A percentile compares a stretch with the other conserved stretches of the same genome.
Conservation (phyloP, 2,797 vertebrate genomes). For the Synanceia verrucosa region DNA sequence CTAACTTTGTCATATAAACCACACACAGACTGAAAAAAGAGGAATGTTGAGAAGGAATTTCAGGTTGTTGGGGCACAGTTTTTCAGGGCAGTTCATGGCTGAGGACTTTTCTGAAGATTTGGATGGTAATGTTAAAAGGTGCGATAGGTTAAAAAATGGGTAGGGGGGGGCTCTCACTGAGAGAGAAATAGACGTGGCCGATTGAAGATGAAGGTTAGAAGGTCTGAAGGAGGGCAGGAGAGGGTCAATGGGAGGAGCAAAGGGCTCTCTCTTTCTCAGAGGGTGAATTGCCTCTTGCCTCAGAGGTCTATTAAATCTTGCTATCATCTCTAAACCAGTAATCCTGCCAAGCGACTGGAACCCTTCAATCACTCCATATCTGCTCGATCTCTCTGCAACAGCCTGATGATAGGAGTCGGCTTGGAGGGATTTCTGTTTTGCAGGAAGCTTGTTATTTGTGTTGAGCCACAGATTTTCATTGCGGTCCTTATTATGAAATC, state of each 20-base stretch:
- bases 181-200: constrained; percentile 4
- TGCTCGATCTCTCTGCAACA: constrained; percentile 58
- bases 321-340: constrained; percentile 76
- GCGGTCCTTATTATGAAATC: constrained; percentile 1
- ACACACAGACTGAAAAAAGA: neutral
- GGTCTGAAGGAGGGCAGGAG: constrained; percentile 45
- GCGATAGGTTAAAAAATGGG: constrained; percentile 14
- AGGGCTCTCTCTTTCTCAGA: constrained; percentile 22
- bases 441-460: constrained; percentile 50
- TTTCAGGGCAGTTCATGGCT: constrained; percentile 6
- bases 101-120: constrained; percentile 30
- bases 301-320: constrained; percentile 76
- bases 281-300: constrained; percentile 60
- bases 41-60: constrained; percentile 4
- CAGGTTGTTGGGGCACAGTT: constrained; percentile 10
- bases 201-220: constrained; percentile 59
- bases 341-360: constrained; percentile 70
- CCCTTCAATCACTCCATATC: constrained; percentile 72
- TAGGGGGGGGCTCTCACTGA: constrained; percentile 13
- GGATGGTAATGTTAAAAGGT: constrained; percentile 42
- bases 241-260: constrained; percentile 57
- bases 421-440: constrained; percentile 45
- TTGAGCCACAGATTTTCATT: constrained; percentile 24
- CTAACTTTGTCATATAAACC: neutral
- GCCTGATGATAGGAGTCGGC: constrained; percentile 47